Base-by-base conservation (phyloP, 1,140 invertebrate species). In the Anthonomus grandis region DNA sequence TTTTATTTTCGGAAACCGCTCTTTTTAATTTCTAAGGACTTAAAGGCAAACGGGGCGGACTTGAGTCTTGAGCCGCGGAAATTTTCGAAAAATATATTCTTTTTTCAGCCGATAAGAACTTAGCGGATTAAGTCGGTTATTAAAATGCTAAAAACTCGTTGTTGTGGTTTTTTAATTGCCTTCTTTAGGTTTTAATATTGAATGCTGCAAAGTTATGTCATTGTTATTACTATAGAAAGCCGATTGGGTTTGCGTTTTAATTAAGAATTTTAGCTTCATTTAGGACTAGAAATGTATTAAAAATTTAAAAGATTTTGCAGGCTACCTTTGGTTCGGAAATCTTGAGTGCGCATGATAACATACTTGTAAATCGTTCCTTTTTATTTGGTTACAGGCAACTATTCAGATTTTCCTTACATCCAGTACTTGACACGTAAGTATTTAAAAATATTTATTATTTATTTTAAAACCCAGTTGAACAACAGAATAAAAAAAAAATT, bases 381-480 rank as follows among this genome's bases (percentile, higher is more conserved):
- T 15, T 41, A 19, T 60, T 66, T 25, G 57, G 61, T 80, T 81
- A 63, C 77, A 82, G 81, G 78, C 68, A 83, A 83, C 76, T 82
- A 80, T 77, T 81, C 81, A 63, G 80, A 82, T 75, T 81, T 81
- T 76, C 76, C 80, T 60, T 83, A 81, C 76, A 82, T 83, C 74
- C 80, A 82, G 70, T 83, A 82, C 75, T 75, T 83, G 70, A 82
- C 81, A 80, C 81, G 81, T 83, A 81, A 83, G 81, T 82, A 23
- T 44, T 18, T 31, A n/a, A n/a, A n/a, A n/a, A n/a, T n/a, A n/a
- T n/a, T n/a, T n/a, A n/a, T n/a, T n/a, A n/a, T n/a, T n/a, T n/a
- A n/a, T n/a, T n/a, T n/a, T n/a, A n/a, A n/a, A n/a, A n/a, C n/a
- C n/a, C n/a, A n/a, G n/a, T n/a, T n/a, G n/a, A n/a, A n/a, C n/a